Evolutionary conservation across 1,140 invertebrate genomes (phyloP), one percentile per base, ranked within the genome.

Genomic region (Onthophagus taurus): DNA sequence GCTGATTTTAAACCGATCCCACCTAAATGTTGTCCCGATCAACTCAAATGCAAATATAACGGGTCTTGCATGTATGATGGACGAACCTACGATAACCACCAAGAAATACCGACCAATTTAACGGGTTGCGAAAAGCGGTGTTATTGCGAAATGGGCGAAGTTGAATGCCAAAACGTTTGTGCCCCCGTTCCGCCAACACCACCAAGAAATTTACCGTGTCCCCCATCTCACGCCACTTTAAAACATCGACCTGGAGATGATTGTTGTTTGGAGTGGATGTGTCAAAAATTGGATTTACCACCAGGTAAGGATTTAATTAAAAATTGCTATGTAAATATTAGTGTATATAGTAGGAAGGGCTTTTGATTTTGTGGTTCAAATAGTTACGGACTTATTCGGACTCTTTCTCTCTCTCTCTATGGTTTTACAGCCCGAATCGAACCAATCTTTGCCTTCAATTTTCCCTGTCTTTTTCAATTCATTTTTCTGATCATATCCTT

Each of bases 81-180:
- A 31, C 63, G 75, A 30, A 66, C 64, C 50, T 86, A 73, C 57
- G 63, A 70, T 19, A 74, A 75, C 49, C 74, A 69, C 68, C 68
- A 65, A 42, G 55, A 62, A 49, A 57, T 75, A 38, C 72, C 72
- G 61, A 35, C 65, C 59, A 70, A 84, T 65, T 53, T 83, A 13
- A 76, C 75, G 35, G 85, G 87, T 34, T 94, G 89, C 59, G 84
- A 89, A 39, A 77, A 85, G 46, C 71, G 79, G 53, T 94, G 89
- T 64, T 87, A 78, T 61, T 93, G 89, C 55, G 83, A 89, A 58
- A 80, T 82, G 60, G 88, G 89, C 17, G 84, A 85, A 48, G 71
- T 93, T 4, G 83, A 86, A 33, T 94, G 90, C 57, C 77, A 84
- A 46, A 74, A 78, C 3, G 72, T 77, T 12, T 94, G 90, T 68